A percentile compares a stretch with the other conserved stretches of the same genome.
These are phyloP conservation scores for Synanthedon andrenaeformis DNA, from an alignment of 2,888 invertebrate species.

Conservation along the genomic window DNA sequence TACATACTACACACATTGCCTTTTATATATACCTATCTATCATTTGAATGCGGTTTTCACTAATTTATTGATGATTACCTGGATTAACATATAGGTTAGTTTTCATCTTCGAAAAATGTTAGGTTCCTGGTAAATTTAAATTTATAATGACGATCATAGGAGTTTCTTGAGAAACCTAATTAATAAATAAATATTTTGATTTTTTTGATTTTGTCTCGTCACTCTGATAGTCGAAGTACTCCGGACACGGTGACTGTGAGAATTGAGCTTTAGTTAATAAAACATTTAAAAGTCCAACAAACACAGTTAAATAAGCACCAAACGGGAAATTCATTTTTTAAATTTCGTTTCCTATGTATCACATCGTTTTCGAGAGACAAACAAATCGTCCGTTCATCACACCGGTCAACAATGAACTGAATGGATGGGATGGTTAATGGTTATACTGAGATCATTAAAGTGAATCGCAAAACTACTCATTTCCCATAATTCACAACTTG, in stretches of 20 bases:
- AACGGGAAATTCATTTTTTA: constrained; percentile 13
- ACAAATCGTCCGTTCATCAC: constrained; percentile 21
- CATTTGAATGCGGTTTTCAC: too few relatives aligned
- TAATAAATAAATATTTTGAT: too few relatives aligned
- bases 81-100: too few relatives aligned
- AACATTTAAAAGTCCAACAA: constrained; percentile 21
- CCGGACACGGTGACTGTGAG: constrained; percentile 39
- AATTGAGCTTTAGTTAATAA: constrained; percentile 22
- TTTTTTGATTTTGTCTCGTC: too few relatives aligned
- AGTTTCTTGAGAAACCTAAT: too few relatives aligned
- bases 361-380: background rate
- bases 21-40: too few relatives aligned
- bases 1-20: too few relatives aligned
- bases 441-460: background rate
- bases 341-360: background rate
- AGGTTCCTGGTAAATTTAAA: too few relatives aligned
- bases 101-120: too few relatives aligned
- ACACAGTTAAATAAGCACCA: constrained; percentile 17
- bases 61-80: too few relatives aligned
- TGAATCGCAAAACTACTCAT: background rate
- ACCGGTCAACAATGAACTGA: constrained; percentile 23
- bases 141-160: too few relatives aligned
- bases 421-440: background rate
- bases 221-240: constrained; percentile 40
- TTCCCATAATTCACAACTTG: background rate